Conservation (phyloP, 1,140 invertebrate species). For the Vanessa atalanta region DNA sequence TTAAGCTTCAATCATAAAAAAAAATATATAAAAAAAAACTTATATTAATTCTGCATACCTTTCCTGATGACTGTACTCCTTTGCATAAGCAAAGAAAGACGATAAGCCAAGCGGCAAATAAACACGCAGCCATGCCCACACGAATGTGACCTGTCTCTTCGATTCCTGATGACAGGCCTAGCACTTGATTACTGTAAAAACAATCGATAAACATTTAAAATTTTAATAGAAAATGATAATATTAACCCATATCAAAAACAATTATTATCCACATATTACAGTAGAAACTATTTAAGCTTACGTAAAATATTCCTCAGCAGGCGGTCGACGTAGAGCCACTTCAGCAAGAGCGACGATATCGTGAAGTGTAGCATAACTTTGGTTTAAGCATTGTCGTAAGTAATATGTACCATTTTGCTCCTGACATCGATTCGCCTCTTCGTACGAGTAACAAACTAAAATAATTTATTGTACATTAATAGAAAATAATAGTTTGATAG, state of each 20-base stretch:
- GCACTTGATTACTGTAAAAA: slow-evolving; percentile 84
- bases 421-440: slow-evolving; percentile 82
- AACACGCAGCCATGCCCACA: slow-evolving; percentile 84
- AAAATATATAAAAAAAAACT: no score
- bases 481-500: no score
- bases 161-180: slow-evolving; percentile 87
- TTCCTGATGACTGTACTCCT: slow-evolving; percentile 92
- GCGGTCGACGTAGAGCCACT: slow-evolving; percentile 83
- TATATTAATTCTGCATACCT: slow-evolving; percentile 72
- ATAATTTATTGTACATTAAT: slow-evolving; percentile 13
- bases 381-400: slow-evolving; percentile 81
- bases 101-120: slow-evolving; percentile 89
- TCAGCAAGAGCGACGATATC: slow-evolving; percentile 80
- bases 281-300: slow-evolving; percentile 64
- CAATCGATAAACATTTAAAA: slow-evolving; percentile 7
- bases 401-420: slow-evolving; percentile 86
- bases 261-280: not conserved
- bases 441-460: slow-evolving; percentile 85
- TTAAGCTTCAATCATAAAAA: no score
- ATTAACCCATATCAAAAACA: not conserved
- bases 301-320: slow-evolving; percentile 93
- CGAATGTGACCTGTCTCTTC: slow-evolving; percentile 87
- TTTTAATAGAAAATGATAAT: no score
- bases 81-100: slow-evolving; percentile 91
- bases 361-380: slow-evolving; percentile 74